A percentile compares a stretch with the other conserved stretches of the same genome.
Evolutionary conservation across 2,113 vertebrate species (phyloP).

Genomic region (Sorex araneus): DNA sequence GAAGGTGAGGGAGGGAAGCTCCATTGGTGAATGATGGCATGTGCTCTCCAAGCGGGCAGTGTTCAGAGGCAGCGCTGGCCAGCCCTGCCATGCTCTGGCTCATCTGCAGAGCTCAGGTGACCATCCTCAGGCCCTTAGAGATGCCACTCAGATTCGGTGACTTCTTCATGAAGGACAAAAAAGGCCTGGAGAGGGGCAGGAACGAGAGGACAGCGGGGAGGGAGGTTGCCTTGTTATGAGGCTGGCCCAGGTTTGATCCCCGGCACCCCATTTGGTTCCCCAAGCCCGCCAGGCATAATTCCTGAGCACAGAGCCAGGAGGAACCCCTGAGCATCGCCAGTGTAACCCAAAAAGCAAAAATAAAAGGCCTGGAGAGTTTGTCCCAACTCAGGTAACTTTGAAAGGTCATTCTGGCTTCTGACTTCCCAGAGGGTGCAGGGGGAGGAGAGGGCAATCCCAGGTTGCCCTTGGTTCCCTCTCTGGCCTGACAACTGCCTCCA

Average conservation of each 20-base stretch:
- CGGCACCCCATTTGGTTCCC: no score
- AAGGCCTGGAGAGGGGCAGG: no score
- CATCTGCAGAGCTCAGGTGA: not conserved
- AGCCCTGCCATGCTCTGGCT: not conserved
- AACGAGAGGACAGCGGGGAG: no score
- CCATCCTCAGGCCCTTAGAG: not conserved
- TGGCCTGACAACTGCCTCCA: not conserved
- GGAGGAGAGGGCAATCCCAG: accelerated
- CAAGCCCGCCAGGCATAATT: no score
- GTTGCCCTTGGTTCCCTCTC: not conserved
- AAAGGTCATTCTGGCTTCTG: not conserved
- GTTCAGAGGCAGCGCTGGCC: no score
- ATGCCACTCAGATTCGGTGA: not conserved
- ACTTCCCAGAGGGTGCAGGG: not conserved
- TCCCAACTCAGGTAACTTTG: not conserved
- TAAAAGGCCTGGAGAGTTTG: not conserved
- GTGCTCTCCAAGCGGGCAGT: no score
- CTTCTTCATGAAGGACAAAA: no score
- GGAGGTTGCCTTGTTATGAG: no score
- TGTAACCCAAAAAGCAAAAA: no score
- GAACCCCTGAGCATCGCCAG: no score
- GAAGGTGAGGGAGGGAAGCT: not conserved
- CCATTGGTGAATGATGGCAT: not conserved
- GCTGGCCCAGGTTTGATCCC: no score
- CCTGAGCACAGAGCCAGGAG: no score